phyloP scores from a whole-genome alignment of 2,113 vertebrate genomes.

The Monarcha castaneiventris region DNA sequence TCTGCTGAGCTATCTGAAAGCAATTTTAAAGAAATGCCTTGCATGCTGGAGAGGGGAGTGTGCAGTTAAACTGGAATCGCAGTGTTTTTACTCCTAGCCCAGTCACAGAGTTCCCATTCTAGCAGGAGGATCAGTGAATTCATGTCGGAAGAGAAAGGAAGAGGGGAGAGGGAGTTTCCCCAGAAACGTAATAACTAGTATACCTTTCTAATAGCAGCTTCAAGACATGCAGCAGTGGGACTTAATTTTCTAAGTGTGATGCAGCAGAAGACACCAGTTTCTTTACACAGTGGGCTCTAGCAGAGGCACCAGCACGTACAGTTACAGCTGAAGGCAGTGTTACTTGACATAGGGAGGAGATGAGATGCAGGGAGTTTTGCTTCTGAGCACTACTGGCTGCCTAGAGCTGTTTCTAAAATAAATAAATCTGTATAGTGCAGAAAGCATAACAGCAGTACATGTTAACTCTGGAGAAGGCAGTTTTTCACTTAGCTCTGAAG shows the following conservation, averaged over 20 bases:
- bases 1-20: background rate
- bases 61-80: background rate
- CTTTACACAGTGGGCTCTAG: background rate
- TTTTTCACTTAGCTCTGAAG: slow-evolving; percentile 18
- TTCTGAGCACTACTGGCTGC: background rate
- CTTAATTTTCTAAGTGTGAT: background rate
- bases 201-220: slow-evolving; percentile 13
- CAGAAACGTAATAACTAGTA: background rate
- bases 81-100: background rate
- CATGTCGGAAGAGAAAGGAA: background rate
- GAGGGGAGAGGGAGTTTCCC: background rate
- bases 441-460: background rate
- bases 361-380: background rate
- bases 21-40: background rate
- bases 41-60: background rate
- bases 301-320: background rate
- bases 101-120: background rate
- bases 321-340: background rate
- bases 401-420: slow-evolving; percentile 9
- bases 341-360: background rate
- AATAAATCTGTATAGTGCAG: background rate
- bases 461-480: background rate
- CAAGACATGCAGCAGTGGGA: background rate
- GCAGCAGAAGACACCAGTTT: background rate
- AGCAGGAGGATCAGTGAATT: background rate